Base-by-base conservation (phyloP, 35 echinoderm and acorn worm genomes). In the Stichopus chloronotus region DNA sequence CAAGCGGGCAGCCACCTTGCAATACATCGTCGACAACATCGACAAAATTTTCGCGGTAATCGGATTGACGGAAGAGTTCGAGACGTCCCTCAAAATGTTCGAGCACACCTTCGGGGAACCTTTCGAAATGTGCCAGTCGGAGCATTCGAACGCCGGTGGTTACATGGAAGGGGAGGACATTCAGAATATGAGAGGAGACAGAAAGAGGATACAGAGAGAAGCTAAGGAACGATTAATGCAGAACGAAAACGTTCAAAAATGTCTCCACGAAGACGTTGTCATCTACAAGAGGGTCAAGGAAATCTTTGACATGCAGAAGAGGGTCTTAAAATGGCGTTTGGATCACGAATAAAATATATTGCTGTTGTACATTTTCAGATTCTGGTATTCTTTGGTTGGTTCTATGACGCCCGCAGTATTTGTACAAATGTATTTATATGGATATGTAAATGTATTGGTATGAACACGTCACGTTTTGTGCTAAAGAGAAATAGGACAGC, bases 1-100 rank as follows among this genome's bases (percentile, higher is more conserved):
- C 17, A 53, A 63, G 54, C 58, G 84, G 59, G 56, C 13, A 17
- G 90, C 22, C 11, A 52, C 58, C 19, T 21, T 92, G 12, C 72
- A 79, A 12, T 92, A 80, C 43, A n/a, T 79, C 30, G 74, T 92
- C 10, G 53, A 81, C 52, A 92, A 92, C 54, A 20, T 92, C 19
- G 90, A 92, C 17, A 92, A 92, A 43, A 78, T 76, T 19, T 92
- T 92, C 55, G 76, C 71, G 19, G 90, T 92, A 7, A 81, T 92
- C 24, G 90, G 90, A 7, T 23, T 81, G 22, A 74, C 69, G 17
- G 11, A 74, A 7, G 69, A 74, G 11, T 74, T 74, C 22, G 69
- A n/a, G 69, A 92, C 90, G 12, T 92, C 90, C 8, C 57, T 92
- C 10, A 79, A 92, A 92, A 8, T 92, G 9, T 92, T 92, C n/a